Percentiles rank a stretch among this genome's conserved stretches.
These are phyloP conservation scores for Samia ricini DNA, from an alignment of 1,140 invertebrate species.

Conservation along the genomic window DNA sequence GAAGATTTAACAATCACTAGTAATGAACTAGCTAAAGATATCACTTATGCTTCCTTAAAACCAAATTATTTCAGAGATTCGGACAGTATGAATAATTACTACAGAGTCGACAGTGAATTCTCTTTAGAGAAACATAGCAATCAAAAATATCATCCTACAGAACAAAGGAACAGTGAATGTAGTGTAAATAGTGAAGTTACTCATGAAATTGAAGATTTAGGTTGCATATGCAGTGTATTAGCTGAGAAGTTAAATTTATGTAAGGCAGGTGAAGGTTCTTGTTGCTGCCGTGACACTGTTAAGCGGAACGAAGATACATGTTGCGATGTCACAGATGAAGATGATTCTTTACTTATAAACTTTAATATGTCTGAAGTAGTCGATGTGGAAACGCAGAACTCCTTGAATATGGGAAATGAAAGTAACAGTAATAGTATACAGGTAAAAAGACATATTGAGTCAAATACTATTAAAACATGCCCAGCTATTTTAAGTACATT, in stretches of 20 bases:
- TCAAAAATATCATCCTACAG: constrained; percentile 13
- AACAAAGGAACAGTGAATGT: constrained; percentile 27
- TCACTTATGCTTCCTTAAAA: constrained; percentile 34
- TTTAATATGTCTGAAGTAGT: constrained; percentile 21
- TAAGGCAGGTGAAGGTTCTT: constrained; percentile 20
- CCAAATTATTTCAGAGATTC: constrained; percentile 34
- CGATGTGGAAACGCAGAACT: constrained; percentile 38
- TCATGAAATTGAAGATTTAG: constrained; percentile 7
- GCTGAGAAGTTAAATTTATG: constrained; percentile 37
- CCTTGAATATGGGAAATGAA: not conserved
- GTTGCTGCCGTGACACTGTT: constrained; percentile 35
- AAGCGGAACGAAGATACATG: constrained; percentile 33
- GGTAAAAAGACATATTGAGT: not conserved
- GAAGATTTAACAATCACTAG: constrained; percentile 26
- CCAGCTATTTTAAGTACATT: not conserved
- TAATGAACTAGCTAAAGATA: constrained; percentile 35
- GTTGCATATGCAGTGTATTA: constrained; percentile 35
- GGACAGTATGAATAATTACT: constrained; percentile 43
- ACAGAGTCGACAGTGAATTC: constrained; percentile 26
- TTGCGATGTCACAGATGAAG: constrained; percentile 29
- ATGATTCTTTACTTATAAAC: constrained; percentile 19
- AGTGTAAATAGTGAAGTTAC: constrained; percentile 15
- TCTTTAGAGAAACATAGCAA: constrained; percentile 11
- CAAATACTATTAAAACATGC: not conserved
- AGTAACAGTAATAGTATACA: not conserved